Percentiles rank a stretch among this genome's conserved stretches.
phyloP scores from a whole-genome alignment of 2,888 invertebrate genomes.

The Geotrupes spiniger region DNA sequence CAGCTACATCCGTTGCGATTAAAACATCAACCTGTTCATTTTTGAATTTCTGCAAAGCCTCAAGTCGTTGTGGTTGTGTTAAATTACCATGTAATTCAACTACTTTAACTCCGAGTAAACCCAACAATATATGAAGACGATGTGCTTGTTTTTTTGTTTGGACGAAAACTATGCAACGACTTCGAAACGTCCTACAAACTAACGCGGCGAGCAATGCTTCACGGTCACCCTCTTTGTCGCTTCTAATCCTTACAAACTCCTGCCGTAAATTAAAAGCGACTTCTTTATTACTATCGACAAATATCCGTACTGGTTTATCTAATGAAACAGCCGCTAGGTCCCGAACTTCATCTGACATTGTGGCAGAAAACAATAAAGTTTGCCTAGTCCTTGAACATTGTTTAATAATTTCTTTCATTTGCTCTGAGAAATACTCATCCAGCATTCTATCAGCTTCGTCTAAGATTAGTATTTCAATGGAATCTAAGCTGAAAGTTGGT shows the following conservation, averaged over 20 bases:
- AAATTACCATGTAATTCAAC: conserved; percentile 92
- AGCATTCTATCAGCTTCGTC: conserved; percentile 89
- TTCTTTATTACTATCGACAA: conserved; percentile 94
- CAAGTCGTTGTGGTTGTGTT: conserved; percentile 91
- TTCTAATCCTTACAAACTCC: conserved; percentile 93
- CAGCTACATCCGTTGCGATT: conserved; percentile 95
- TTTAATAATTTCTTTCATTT: conserved; percentile 96
- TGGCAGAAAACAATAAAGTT: conserved; percentile 97
- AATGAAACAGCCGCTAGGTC: conserved; percentile 92
- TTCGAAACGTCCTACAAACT: conserved; percentile 84
- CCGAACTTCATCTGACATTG: conserved; percentile 98
- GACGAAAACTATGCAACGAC: conserved; percentile 92
- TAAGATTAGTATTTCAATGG: conserved; percentile 82
- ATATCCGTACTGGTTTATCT: conserved; percentile 88
- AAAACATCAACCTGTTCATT: conserved; percentile 76
- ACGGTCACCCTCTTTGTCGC: conserved; percentile 84
- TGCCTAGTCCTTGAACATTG: conserved; percentile 89
- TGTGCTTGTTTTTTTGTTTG: conserved; percentile 97
- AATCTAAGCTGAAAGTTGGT: conserved; percentile 84
- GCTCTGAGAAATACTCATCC: conserved; percentile 97
- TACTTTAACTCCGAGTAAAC: conserved; percentile 83
- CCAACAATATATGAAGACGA: conserved; percentile 86
- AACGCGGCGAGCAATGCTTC: conserved; percentile 85
- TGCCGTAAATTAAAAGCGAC: conserved; percentile 94
- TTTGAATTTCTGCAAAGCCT: conserved; percentile 84